Conservation (phyloP, 2,113 vertebrate genomes). For the Theristicus caerulescens region DNA sequence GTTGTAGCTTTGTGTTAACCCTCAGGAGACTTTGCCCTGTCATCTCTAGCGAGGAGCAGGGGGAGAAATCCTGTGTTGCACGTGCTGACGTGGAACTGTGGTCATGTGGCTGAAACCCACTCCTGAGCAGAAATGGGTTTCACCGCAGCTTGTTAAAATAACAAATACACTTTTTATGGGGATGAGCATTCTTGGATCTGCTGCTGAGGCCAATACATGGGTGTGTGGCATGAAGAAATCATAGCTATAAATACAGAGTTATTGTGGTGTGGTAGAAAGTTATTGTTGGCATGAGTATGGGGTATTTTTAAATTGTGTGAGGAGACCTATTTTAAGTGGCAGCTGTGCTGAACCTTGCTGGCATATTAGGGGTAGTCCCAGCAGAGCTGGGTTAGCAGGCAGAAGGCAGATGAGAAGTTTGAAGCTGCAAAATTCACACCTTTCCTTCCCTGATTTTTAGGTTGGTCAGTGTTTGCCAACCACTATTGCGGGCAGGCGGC, state of each 20-base stretch:
- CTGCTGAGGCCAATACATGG: fast-evolving
- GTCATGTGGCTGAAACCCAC: neutral
- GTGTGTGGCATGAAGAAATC: neutral
- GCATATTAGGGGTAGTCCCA: neutral
- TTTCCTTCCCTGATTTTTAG: neutral
- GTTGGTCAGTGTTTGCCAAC: neutral
- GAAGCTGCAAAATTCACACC: neutral
- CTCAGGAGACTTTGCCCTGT: neutral
- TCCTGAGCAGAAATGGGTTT: neutral
- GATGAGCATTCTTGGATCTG: neutral
- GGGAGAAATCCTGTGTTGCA: neutral
- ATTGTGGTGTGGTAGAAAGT: neutral
- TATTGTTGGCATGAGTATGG: neutral
- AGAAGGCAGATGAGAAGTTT: neutral
- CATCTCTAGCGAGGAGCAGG: neutral
- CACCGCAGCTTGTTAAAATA: neutral
- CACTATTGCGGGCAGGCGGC: neutral
- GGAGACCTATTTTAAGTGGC: neutral
- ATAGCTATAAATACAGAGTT: neutral
- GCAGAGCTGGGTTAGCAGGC: neutral
- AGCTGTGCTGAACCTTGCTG: neutral
- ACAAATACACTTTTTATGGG: neutral
- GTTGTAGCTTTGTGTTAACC: constrained; percentile 33
- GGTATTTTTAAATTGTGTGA: neutral
- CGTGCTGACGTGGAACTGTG: neutral